Evolutionary conservation across 2,797 vertebrate species (phyloP).

Genomic region (Limnodromus scolopaceus): DNA sequence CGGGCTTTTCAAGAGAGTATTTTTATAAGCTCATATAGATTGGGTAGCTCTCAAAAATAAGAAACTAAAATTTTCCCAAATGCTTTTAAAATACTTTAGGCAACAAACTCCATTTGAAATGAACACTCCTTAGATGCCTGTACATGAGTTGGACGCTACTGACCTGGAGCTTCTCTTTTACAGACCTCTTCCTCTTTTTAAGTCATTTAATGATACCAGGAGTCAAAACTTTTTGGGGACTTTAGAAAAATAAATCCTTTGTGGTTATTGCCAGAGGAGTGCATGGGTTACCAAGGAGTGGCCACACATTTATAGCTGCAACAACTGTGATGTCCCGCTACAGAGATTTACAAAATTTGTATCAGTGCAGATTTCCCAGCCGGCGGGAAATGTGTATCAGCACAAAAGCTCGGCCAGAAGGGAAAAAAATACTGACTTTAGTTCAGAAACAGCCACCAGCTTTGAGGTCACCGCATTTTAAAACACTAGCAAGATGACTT

Average conservation of each 20-base stretch:
- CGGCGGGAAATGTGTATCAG: neutral
- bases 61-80: neutral
- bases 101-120: neutral
- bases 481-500: neutral
- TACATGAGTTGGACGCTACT: neutral
- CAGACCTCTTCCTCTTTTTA: neutral
- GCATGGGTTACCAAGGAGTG: neutral
- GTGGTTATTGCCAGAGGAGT: neutral
- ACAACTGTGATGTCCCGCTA: neutral
- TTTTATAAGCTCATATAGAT: neutral
- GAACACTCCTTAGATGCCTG: neutral
- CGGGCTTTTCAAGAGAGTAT: neutral
- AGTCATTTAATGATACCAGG: neutral
- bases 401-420: neutral
- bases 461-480: neutral
- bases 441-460: neutral
- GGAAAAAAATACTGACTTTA: neutral
- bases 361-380: neutral
- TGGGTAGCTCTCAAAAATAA: neutral
- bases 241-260: neutral
- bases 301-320: neutral
- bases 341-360: neutral
- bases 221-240: neutral
- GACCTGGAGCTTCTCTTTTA: neutral
- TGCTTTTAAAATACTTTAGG: neutral